These are phyloP conservation scores for Holothuria scabra DNA, from an alignment of 53 echinoderm and acorn worm genomes.

Conservation along the genomic window DNA sequence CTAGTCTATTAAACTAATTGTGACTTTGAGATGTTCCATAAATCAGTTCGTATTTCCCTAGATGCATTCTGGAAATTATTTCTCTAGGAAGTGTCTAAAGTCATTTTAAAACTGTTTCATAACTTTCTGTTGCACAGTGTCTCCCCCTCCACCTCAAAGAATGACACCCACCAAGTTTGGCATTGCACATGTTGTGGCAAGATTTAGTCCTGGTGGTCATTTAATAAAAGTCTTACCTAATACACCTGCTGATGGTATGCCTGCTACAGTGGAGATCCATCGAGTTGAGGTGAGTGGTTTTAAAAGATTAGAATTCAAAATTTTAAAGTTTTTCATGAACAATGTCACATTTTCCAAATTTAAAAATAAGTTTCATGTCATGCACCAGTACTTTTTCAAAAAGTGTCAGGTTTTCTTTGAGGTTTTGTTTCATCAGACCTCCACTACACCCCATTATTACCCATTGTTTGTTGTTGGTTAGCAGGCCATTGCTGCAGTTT, in stretches of 20 bases:
- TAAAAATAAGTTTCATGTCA: too few species aligned
- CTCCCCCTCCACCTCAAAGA: constrained; percentile 80
- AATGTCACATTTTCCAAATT: too few species aligned
- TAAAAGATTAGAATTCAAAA: too few species aligned
- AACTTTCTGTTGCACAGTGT: constrained; percentile 50
- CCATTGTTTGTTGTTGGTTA: too few species aligned
- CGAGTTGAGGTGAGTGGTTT: constrained; percentile 73
- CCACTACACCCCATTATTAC: too few species aligned
- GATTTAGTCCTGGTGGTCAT: constrained; percentile 97
- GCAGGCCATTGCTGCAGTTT: too few species aligned
- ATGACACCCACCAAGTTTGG: constrained; percentile 83
- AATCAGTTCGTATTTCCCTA: not conserved
- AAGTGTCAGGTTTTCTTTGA: too few species aligned
- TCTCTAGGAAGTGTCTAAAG: not conserved
- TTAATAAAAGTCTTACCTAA: constrained; percentile 96
- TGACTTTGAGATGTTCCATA: not conserved
- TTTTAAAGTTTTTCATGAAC: too few species aligned
- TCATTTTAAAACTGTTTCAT: not conserved
- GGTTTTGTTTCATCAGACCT: too few species aligned
- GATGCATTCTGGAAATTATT: not conserved
- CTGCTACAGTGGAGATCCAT: constrained; percentile 93
- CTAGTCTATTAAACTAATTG: too few species aligned
- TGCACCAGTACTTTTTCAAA: too few species aligned
- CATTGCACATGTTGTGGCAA: constrained; percentile 84
- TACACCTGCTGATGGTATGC: constrained; percentile 82